phyloP scores from a whole-genome alignment of 2,888 invertebrate species.

The Cephalotes varians region DNA sequence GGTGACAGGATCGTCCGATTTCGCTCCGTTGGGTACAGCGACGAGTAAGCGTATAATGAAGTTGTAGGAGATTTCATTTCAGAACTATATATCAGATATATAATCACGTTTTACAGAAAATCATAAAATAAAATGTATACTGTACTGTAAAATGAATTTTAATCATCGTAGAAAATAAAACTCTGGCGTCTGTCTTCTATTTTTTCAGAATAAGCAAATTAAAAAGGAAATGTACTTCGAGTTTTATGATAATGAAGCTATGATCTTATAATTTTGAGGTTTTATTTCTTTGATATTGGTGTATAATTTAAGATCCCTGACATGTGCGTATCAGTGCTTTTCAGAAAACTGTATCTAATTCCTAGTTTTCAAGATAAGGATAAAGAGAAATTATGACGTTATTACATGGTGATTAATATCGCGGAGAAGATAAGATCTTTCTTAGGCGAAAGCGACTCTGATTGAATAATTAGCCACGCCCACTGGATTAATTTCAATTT shows the following conservation, averaged over 20 bases:
- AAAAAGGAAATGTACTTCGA: background rate
- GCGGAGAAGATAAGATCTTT: slow-evolving; percentile 34
- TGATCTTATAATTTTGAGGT: background rate
- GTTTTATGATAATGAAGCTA: background rate
- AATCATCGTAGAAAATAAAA: background rate
- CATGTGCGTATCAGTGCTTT: background rate
- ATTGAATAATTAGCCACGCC: slow-evolving; percentile 44
- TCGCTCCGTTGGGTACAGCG: background rate
- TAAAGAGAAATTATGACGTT: background rate
- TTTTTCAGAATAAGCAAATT: background rate
- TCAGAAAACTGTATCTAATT: slow-evolving; percentile 6
- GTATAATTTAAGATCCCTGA: background rate
- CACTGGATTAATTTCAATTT: slow-evolving; percentile 35
- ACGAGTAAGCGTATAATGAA: background rate
- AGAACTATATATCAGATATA: background rate
- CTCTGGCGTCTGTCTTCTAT: background rate
- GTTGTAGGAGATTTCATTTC: background rate
- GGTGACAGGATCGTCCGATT: slow-evolving; percentile 1
- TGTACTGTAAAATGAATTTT: background rate
- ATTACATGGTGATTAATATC: slow-evolving; percentile 32
- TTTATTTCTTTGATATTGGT: slow-evolving; percentile 5
- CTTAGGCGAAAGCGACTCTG: slow-evolving; percentile 23
- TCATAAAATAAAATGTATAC: background rate
- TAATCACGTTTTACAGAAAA: background rate
- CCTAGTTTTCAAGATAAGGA: background rate